Percentiles rank a stretch among this genome's conserved stretches.
Evolutionary conservation across 2,113 vertebrate species (phyloP).

Genomic region (Capra hircus): DNA sequence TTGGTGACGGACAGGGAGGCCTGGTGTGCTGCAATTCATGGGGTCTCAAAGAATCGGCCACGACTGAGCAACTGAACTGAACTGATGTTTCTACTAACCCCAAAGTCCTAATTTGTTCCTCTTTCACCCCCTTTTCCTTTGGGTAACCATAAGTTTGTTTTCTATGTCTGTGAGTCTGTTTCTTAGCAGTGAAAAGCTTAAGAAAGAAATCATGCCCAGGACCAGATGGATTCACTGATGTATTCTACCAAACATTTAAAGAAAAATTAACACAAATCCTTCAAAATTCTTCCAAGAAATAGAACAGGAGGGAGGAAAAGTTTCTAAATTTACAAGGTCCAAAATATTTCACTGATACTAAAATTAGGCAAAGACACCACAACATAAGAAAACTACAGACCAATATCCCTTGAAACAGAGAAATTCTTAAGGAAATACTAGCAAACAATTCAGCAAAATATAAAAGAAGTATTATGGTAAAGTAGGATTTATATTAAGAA

Average conservation of each 20-base stretch:
- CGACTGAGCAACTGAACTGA: too few species aligned
- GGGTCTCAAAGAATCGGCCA: too few species aligned
- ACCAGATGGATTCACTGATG: not conserved
- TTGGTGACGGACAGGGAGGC: too few species aligned
- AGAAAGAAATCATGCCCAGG: not conserved
- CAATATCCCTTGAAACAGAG: not conserved
- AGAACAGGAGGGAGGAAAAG: not conserved
- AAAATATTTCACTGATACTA: not conserved
- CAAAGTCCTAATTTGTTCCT: not conserved
- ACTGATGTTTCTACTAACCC: not conserved
- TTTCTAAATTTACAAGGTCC: not conserved
- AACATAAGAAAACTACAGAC: not conserved
- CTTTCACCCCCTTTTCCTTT: not conserved
- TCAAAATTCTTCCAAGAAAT: not conserved
- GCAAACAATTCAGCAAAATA: not conserved
- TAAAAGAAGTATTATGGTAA: not conserved
- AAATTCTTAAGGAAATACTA: not conserved
- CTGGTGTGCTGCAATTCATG: too few species aligned
- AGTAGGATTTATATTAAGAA: not conserved
- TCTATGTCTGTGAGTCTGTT: not conserved
- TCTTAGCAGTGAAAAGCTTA: not conserved
- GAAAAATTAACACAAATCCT: not conserved
- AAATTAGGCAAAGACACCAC: not conserved
- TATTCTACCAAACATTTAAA: not conserved
- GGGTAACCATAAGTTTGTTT: not conserved